A percentile compares a stretch with the other conserved stretches of the same genome.
These are phyloP conservation scores for Agrypnus murinus DNA, from an alignment of 2,888 invertebrate genomes.

Conservation along the genomic window DNA sequence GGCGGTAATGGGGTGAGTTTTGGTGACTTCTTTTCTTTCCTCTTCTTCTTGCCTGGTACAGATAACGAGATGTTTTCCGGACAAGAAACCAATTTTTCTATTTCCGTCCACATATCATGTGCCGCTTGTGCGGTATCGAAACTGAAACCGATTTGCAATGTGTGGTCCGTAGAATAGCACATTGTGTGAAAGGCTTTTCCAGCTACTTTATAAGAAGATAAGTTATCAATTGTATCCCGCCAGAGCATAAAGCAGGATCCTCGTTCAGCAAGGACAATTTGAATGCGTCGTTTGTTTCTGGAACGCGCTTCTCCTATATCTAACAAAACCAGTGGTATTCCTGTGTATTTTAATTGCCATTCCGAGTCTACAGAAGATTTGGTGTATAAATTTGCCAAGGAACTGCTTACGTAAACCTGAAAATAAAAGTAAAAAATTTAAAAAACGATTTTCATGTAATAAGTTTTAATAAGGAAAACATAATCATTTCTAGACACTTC, in stretches of 20 bases:
- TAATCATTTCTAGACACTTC: no score
- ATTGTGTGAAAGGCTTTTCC: slow-evolving; percentile 88
- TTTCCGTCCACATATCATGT: slow-evolving; percentile 79
- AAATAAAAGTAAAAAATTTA: slow-evolving; percentile 54
- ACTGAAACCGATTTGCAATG: slow-evolving; percentile 84
- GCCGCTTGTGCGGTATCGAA: slow-evolving; percentile 86
- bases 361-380: slow-evolving; percentile 74
- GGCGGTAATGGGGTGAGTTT: slow-evolving; percentile 79
- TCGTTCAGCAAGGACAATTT: slow-evolving; percentile 69
- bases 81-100: slow-evolving; percentile 82
- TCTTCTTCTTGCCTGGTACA: slow-evolving; percentile 71
- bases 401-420: slow-evolving; percentile 83
- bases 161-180: slow-evolving; percentile 85
- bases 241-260: slow-evolving; percentile 89
- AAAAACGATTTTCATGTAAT: no score
- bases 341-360: slow-evolving; percentile 85
- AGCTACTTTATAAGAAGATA: slow-evolving; percentile 82
- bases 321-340: slow-evolving; percentile 85
- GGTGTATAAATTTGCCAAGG: slow-evolving; percentile 83
- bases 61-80: slow-evolving; percentile 87
- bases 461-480: no score
- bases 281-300: slow-evolving; percentile 76
- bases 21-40: slow-evolving; percentile 73
- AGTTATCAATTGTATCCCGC: slow-evolving; percentile 87
- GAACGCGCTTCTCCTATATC: slow-evolving; percentile 85